Conservation (phyloP, 2,888 invertebrate species). For the Isotomurus palustris region DNA sequence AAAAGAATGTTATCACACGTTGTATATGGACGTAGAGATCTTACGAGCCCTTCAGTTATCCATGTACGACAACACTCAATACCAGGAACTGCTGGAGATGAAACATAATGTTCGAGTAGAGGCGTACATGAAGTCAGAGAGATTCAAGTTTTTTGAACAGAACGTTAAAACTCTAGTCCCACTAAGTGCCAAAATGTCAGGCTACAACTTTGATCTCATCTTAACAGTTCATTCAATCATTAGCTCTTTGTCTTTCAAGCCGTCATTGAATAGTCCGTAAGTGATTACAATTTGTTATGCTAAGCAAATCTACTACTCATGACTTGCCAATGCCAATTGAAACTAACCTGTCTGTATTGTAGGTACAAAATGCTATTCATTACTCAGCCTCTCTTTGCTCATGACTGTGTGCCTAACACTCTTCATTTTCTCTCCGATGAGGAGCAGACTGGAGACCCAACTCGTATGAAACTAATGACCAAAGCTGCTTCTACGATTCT, state of each 20-base stretch:
- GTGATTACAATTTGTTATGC: constrained; percentile 12
- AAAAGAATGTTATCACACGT: constrained; percentile 31
- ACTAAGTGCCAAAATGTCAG: constrained; percentile 35
- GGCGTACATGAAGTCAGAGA: constrained; percentile 27
- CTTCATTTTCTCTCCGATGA: constrained; percentile 38
- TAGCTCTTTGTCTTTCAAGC: constrained; percentile 39
- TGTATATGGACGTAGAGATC: constrained; percentile 44
- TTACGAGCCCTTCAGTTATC: constrained; percentile 37
- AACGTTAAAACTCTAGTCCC: constrained; percentile 37
- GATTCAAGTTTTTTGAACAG: constrained; percentile 28
- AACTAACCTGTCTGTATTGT: no score
- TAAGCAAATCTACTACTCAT: no score
- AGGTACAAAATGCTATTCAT: constrained; percentile 39
- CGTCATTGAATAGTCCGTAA: constrained; percentile 38
- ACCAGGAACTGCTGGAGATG: constrained; percentile 37
- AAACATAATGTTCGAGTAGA: constrained; percentile 31
- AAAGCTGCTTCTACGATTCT: constrained; percentile 37
- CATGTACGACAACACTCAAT: constrained; percentile 22
- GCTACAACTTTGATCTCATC: constrained; percentile 41
- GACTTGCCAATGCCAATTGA: no score
- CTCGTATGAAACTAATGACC: constrained; percentile 30
- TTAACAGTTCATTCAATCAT: constrained; percentile 41
- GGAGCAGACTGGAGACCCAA: constrained; percentile 16
- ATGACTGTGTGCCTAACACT: constrained; percentile 44
- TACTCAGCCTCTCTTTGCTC: constrained; percentile 38